Evolutionary conservation across 1,140 invertebrate genomes (phyloP), one percentile per base, ranked within the genome.

Genomic region (Diabrotica virgifera): DNA sequence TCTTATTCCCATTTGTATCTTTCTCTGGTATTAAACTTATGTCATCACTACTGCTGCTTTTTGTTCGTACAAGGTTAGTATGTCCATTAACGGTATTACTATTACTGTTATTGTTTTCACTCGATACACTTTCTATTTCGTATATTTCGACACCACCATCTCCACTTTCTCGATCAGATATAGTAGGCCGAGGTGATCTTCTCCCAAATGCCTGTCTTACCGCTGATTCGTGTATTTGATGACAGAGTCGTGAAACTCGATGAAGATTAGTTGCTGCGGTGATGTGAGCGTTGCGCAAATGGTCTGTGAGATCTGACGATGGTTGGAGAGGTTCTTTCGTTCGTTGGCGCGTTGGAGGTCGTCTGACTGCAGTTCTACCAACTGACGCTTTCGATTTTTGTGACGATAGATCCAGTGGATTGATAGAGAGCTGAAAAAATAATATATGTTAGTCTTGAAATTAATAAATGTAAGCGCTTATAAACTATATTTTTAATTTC

Each of bases 331-430:
- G 70, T 38, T 76, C 65, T 53, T 60, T 64, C 35, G 61, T 55
- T 24, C 76, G 76, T 56, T 77, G 76, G 60, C 82, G 74, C 10
- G 82, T 77, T 35, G 82, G 81, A 36, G 82, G 82, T 51, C 82
- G 76, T 57, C 82, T 75, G 53, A 74, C 70, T 36, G 78, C 81
- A 69, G 80, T 81, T 62, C 82, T 72, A 60, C 80, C 81, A 54
- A 83, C 77, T 64, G 75, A 81, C 14, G 80, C 82, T 73, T 79
- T 81, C 58, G 79, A 79, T 73, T 82, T 82, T 70, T 83, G 78
- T 52, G 80, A 80, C 38, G 77, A 80, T 24, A 82, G 66, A 65
- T 83, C 82, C 67, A 84, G 73, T 64, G 81, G 82, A 67, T 82
- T 82, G 37, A 82, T 70, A 13, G 80, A 69, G 59, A 84, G 72